A percentile compares a stretch with the other conserved stretches of the same genome.
Conservation (phyloP, 2,888 invertebrate species). For the Cancer borealis region DNA sequence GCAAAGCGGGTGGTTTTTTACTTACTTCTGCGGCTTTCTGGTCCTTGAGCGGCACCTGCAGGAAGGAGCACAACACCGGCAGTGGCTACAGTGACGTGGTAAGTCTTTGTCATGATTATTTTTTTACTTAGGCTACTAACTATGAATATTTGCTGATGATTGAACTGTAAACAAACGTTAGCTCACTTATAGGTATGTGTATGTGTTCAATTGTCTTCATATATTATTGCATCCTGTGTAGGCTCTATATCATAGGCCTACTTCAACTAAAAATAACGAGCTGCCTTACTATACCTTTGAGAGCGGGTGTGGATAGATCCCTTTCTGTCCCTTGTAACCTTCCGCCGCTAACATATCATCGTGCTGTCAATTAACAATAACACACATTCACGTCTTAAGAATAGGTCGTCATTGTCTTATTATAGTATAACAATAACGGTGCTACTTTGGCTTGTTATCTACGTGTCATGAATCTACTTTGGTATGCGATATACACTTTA, state of each 20-base stretch:
- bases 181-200: neutral
- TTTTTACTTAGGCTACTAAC: neutral
- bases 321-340: neutral
- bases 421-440: neutral
- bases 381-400: neutral
- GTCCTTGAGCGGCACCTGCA: neutral
- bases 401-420: neutral
- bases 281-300: conserved; percentile 9
- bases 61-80: neutral
- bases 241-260: neutral
- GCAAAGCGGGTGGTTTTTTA: neutral
- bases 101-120: neutral
- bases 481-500: too few species aligned
- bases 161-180: neutral
- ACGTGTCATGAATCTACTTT: too few species aligned
- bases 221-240: neutral
- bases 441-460: too few species aligned
- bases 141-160: neutral
- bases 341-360: neutral
- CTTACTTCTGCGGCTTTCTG: conserved; percentile 7
- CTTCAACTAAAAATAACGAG: neutral
- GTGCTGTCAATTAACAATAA: neutral
- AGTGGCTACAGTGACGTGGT: neutral
- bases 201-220: neutral
- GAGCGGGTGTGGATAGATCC: conserved; percentile 2